Conservation (phyloP, 2,888 invertebrate genomes). For the Bellardia bayeri region DNA sequence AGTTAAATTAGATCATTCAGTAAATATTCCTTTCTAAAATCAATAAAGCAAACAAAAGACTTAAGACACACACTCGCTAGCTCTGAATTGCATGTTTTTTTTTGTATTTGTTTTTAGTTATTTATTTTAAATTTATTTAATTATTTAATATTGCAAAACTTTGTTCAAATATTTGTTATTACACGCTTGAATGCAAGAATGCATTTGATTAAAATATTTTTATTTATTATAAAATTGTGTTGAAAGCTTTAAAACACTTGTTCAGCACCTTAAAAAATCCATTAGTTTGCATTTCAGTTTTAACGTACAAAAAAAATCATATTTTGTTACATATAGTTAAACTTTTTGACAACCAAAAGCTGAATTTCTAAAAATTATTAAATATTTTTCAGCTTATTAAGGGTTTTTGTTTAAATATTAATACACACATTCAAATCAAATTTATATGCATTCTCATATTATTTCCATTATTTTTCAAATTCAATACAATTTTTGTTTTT, state of each 20-base stretch:
- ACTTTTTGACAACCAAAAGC: conserved; percentile 43
- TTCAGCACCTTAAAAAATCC: not conserved
- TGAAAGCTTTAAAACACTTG: conserved; percentile 51
- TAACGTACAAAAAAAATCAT: not conserved
- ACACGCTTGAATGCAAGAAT: conserved; percentile 66
- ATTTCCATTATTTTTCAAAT: conserved; percentile 26
- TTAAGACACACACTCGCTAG: conserved; percentile 31
- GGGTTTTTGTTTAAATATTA: conserved; percentile 30
- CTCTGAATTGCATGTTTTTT: not conserved
- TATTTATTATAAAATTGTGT: conserved; percentile 43
- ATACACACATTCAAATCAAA: conserved; percentile 9
- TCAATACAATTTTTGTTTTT: conserved; percentile 24
- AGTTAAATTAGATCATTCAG: conserved; percentile 56
- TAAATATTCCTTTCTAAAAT: conserved; percentile 59
- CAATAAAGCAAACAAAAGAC: conserved; percentile 20
- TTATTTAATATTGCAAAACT: conserved; percentile 44
- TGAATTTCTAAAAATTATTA: conserved; percentile 9
- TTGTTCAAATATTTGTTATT: conserved; percentile 50
- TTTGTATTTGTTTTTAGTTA: conserved; percentile 9
- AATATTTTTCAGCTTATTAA: conserved; percentile 40
- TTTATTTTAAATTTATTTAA: not conserved
- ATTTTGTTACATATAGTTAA: conserved; percentile 57
- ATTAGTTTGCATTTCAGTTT: conserved; percentile 39
- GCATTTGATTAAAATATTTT: conserved; percentile 58
- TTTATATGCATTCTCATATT: not conserved